Evolutionary conservation across 2,888 invertebrate species (phyloP).

Genomic region (Rhamphomyia laevipes): DNA sequence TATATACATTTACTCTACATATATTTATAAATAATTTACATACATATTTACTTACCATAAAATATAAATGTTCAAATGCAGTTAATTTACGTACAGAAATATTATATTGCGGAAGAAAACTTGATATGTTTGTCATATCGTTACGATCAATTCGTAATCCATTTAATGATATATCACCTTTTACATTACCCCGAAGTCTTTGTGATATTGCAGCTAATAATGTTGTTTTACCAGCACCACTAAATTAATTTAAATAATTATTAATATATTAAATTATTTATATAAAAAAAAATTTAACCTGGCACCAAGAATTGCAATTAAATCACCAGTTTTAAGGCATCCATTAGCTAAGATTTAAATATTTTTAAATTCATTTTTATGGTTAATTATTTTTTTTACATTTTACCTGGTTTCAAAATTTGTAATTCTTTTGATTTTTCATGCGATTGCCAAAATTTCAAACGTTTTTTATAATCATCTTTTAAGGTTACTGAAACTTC

Average conservation of each 20-base stretch:
- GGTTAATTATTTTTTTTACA: background rate
- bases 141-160: constrained; percentile 50
- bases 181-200: constrained; percentile 52
- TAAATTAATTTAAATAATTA: constrained; percentile 28
- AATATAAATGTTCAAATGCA: constrained; percentile 70
- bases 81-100: constrained; percentile 66
- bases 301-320: constrained; percentile 64
- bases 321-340: constrained; percentile 51
- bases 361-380: background rate
- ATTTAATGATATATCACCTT: constrained; percentile 60
- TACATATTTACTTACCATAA: constrained; percentile 51
- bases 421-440: constrained; percentile 24
- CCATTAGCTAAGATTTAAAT: constrained; percentile 49
- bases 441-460: constrained; percentile 32
- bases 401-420: constrained; percentile 29
- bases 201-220: constrained; percentile 61
- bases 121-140: constrained; percentile 62
- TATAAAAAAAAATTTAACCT: constrained; percentile 40
- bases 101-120: constrained; percentile 79
- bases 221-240: constrained; percentile 69
- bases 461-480: constrained; percentile 25
- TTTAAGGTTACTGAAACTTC: constrained; percentile 31
- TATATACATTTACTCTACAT: background rate
- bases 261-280: background rate
- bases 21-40: background rate